Evolutionary conservation across 2,113 vertebrate genomes (phyloP).

Genomic region (Gavialis gangeticus): DNA sequence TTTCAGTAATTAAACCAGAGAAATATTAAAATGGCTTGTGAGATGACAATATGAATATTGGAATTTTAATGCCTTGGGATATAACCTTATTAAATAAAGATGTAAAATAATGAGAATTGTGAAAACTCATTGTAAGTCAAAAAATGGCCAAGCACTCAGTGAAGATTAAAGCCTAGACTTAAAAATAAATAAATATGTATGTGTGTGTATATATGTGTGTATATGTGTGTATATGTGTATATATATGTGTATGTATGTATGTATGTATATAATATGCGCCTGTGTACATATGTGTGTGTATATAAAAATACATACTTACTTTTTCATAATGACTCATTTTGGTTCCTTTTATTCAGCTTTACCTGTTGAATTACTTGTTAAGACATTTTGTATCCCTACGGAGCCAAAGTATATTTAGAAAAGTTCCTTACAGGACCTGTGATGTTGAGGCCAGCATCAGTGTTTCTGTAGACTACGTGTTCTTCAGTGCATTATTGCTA

Average conservation of each 20-base stretch:
- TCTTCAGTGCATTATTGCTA: not conserved
- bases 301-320: not conserved
- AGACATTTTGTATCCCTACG: not conserved
- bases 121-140: not conserved
- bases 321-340: not conserved
- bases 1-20: slow-evolving; percentile 40
- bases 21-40: slow-evolving; percentile 10
- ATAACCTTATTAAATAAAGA: not conserved
- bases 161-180: not conserved
- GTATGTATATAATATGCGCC: no score
- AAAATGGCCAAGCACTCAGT: not conserved
- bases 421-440: not conserved
- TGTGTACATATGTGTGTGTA: no score
- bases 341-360: rapidly evolving
- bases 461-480: not conserved
- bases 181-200: no score
- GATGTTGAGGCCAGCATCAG: not conserved
- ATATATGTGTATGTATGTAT: no score
- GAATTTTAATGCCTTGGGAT: slow-evolving; percentile 12
- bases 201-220: no score
- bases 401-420: not conserved
- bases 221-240: no score
- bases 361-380: not conserved
- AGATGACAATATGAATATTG: not conserved
- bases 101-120: not conserved